Percentiles rank a stretch among this genome's conserved stretches.
phyloP scores from a whole-genome alignment of 1,140 invertebrate genomes.

The Tetranychus cinnabarinus region DNA sequence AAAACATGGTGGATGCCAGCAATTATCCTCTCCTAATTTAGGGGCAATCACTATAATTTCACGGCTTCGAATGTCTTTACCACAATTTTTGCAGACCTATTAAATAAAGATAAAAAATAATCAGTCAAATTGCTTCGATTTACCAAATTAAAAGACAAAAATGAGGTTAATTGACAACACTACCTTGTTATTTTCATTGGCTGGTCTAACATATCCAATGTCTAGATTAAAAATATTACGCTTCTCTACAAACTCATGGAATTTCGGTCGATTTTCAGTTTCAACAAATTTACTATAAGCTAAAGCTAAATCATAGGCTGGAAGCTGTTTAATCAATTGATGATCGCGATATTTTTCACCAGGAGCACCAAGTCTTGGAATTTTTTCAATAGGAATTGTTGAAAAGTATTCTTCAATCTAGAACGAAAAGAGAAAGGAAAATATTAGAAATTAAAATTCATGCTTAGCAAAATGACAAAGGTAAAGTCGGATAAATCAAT shows the following conservation, averaged over 20 bases:
- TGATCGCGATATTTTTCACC: neutral
- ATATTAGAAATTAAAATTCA: neutral
- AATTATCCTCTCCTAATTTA: slow-evolving; percentile 35
- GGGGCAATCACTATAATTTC: slow-evolving; percentile 42
- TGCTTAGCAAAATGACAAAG: too few relatives aligned
- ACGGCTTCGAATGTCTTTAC: slow-evolving; percentile 31
- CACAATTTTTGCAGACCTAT: slow-evolving; percentile 38
- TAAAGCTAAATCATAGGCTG: slow-evolving; percentile 75
- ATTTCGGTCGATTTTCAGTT: slow-evolving; percentile 37
- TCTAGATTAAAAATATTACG: slow-evolving; percentile 84
- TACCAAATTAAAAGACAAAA: too few relatives aligned
- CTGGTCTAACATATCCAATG: slow-evolving; percentile 48
- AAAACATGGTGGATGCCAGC: slow-evolving; percentile 70
- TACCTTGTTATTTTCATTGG: slow-evolving; percentile 24
- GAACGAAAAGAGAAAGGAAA: neutral
- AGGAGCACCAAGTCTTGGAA: neutral
- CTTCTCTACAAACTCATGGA: slow-evolving; percentile 67
- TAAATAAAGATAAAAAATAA: slow-evolving; percentile 5
- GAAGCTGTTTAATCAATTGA: slow-evolving; percentile 36
- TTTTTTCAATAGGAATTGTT: neutral
- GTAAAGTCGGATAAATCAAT: too few relatives aligned
- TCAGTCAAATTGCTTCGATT: too few relatives aligned
- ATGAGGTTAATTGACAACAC: slow-evolving; percentile 17
- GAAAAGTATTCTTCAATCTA: neutral
- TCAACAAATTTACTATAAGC: slow-evolving; percentile 69